A percentile compares a stretch with the other conserved stretches of the same genome.
Evolutionary conservation across 2,888 invertebrate species (phyloP).

Genomic region (Drosophila putrida): DNA sequence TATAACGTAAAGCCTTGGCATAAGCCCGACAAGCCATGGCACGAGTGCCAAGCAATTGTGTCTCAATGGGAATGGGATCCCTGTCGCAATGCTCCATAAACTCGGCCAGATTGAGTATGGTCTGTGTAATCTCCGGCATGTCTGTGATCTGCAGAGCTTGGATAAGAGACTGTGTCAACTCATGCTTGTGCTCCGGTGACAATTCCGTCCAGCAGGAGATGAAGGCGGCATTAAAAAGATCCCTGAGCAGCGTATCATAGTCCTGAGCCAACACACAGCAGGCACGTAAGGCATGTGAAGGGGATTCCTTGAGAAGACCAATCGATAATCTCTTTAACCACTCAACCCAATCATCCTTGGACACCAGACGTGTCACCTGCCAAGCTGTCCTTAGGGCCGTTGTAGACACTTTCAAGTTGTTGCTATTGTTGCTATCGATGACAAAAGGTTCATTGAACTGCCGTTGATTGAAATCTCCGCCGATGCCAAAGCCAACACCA

Average conservation of each 20-base stretch:
- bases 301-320: conserved; percentile 97
- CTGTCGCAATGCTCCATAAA: conserved; percentile 99
- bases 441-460: conserved; percentile 90
- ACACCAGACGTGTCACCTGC: conserved; percentile 96
- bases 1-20: conserved; percentile 88
- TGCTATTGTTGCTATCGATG: conserved; percentile 87
- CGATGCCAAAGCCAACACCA: conserved; percentile 86
- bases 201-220: conserved; percentile 99
- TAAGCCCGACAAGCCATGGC: conserved; percentile 97
- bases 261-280: conserved; percentile 97
- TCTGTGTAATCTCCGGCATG: conserved; percentile 97
- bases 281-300: conserved; percentile 96
- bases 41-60: conserved; percentile 94
- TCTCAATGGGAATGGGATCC: conserved; percentile 95
- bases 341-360: conserved; percentile 99
- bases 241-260: conserved; percentile 97
- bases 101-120: conserved; percentile 98
- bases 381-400: conserved; percentile 95
- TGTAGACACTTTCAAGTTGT: conserved; percentile 93
- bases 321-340: conserved; percentile 97
- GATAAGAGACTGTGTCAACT: conserved; percentile 94
- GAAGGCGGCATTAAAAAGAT: conserved; percentile 99
- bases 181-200: conserved; percentile 90
- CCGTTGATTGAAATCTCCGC: conserved; percentile 90
- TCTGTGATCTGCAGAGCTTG: conserved; percentile 97